Evolutionary conservation across 2,888 invertebrate genomes (phyloP).

Genomic region (Limulus polyphemus): DNA sequence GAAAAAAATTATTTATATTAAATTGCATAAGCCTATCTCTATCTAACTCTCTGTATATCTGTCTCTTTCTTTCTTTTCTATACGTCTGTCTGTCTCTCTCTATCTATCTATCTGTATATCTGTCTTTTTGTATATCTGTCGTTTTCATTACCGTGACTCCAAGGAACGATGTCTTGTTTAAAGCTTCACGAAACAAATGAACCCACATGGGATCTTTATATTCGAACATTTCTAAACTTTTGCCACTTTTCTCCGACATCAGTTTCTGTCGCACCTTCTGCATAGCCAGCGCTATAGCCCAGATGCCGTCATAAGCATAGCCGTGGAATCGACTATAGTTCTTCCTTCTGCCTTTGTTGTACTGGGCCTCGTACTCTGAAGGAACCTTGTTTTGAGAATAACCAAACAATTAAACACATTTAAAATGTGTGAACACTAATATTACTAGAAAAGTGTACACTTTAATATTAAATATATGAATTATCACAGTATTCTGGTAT

Average conservation of each 20-base stretch:
- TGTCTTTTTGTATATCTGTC: too few species aligned
- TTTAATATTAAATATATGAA: too few species aligned
- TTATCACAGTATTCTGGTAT: too few species aligned
- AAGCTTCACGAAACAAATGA: constrained; percentile 65
- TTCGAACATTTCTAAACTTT: constrained; percentile 49
- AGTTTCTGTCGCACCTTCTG: constrained; percentile 71
- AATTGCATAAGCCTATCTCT: too few species aligned
- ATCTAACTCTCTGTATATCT: too few species aligned
- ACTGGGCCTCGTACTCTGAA: not conserved
- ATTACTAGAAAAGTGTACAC: too few species aligned
- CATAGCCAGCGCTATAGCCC: constrained; percentile 92
- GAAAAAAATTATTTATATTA: too few species aligned
- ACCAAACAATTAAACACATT: too few species aligned
- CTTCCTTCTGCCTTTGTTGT: not conserved
- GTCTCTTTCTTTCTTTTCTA: too few species aligned
- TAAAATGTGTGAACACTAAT: too few species aligned
- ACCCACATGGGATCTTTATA: constrained; percentile 79
- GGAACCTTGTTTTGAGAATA: not conserved
- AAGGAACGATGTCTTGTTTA: constrained; percentile 84
- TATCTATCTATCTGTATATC: too few species aligned
- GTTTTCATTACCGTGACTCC: constrained; percentile 59
- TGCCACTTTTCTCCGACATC: constrained; percentile 28
- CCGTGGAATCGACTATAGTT: constrained; percentile 56
- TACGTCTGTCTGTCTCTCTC: too few species aligned
- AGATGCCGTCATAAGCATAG: constrained; percentile 96